Base-by-base conservation (phyloP, 2,888 invertebrate species). In the Clusia tigrina region DNA sequence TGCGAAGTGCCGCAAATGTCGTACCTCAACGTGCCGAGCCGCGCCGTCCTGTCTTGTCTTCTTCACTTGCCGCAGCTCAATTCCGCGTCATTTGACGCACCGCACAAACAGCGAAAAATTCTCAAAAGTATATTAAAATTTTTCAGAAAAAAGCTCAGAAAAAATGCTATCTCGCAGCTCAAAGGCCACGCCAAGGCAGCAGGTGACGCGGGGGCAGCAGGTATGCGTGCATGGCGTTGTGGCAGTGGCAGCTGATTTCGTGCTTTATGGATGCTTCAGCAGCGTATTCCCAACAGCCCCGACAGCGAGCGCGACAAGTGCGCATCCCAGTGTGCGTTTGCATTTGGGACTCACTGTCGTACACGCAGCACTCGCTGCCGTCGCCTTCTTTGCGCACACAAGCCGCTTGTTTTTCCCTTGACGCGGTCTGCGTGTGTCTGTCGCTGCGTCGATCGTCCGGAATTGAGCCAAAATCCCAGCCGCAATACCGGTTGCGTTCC, bases 401-500 rank as follows among this genome's bases (percentile, higher is more conserved):
- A 42, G 42, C n/a, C 42, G 42, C 42, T 42, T 42, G 42, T 42
- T 9, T 32, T 32, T 32, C 6, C 32, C 12, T n/a, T 6, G 6
- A 12, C 12, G 32, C 12, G 6, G 32, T 32, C 32, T 12, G 32
- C 32, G 42, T 9, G 22, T n/a, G 24, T n/a, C 25, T 15, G 53
- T 24, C 53, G 24, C 20, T 61, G 57, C 58, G 63, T 62, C 63
- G 67, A 64, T 66, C 65, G 62, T 62, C 63, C 61, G 67, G 64
- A 63, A 69, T 66, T 65, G 69, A 69, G 65, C 68, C 62, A 58
- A 64, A 66, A 67, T 68, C 42, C 38, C 18, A 24, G 23, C n/a
- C n/a, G n/a, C n/a, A 32, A 12, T 32, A 12, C 42, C n/a, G 10
- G 42, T 15, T 42, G 42, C 42, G 3, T 3, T 15, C n/a, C n/a